Conservation (phyloP, 2,113 vertebrate species). For the Synodontis membranacea region DNA sequence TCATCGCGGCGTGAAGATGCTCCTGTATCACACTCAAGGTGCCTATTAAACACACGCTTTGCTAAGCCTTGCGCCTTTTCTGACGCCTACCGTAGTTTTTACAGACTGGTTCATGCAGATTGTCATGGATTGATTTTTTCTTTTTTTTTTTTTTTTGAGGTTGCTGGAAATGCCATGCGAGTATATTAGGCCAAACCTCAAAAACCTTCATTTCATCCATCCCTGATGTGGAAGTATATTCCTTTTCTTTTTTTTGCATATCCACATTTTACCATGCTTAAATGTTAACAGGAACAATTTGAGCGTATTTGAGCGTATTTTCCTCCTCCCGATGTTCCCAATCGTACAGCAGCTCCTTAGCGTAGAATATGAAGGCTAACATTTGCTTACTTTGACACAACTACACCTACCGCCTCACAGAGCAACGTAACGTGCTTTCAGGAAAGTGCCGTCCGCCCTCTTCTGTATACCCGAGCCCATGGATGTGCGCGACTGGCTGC, state of each 20-base stretch:
- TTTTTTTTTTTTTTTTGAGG: too few relatives aligned
- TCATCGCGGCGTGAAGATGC: constrained; percentile 13
- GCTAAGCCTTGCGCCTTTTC: too few relatives aligned
- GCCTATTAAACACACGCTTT: constrained; percentile 13
- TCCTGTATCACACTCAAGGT: constrained; percentile 7
- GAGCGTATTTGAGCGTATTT: neutral
- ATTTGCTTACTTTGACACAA: neutral
- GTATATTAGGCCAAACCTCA: neutral
- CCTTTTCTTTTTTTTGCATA: too few relatives aligned
- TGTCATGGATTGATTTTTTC: constrained; percentile 24
- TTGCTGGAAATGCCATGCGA: neutral
- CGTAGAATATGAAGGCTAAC: neutral
- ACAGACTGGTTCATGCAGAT: constrained; percentile 3
- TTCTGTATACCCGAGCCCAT: neutral
- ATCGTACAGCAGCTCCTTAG: neutral
- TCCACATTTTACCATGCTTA: too few relatives aligned
- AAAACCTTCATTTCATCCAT: neutral
- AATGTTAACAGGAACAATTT: neutral
- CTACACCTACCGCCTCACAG: neutral
- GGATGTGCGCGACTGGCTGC: neutral
- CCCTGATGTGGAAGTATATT: neutral
- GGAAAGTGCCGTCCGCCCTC: neutral
- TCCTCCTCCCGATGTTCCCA: neutral
- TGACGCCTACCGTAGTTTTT: neutral
- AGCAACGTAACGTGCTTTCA: neutral